Conservation (phyloP, 2,797 vertebrate species). For the Eulemur albifrons region DNA sequence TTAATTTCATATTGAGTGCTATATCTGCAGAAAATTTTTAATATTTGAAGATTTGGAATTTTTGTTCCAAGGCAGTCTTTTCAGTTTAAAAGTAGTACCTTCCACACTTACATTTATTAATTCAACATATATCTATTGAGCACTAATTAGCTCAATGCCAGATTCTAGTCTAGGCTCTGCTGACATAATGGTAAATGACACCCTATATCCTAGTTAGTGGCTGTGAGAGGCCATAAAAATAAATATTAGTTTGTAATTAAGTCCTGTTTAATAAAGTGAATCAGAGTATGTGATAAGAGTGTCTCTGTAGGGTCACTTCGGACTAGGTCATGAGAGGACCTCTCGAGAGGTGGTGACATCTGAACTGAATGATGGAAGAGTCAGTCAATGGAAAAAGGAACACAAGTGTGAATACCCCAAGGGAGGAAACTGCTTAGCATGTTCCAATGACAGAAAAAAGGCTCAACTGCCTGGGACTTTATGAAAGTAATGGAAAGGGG, state of each 20-base stretch:
- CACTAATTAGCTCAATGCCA: neutral
- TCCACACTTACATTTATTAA: neutral
- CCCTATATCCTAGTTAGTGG: neutral
- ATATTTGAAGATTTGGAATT: constrained; percentile 13
- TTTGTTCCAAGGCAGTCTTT: constrained; percentile 11
- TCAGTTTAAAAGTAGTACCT: neutral
- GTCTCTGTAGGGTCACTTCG: neutral
- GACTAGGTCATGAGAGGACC: neutral
- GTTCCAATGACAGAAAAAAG: neutral
- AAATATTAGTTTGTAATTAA: constrained; percentile 14
- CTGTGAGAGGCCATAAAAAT: neutral
- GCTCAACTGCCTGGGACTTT: neutral
- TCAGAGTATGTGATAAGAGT: neutral
- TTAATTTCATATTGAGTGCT: constrained; percentile 5
- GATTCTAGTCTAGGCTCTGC: neutral
- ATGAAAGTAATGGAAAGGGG: neutral
- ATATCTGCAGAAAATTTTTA: neutral
- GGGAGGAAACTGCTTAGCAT: neutral
- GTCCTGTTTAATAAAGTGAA: neutral
- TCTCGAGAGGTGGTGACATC: neutral
- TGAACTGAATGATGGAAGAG: neutral
- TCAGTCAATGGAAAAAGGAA: neutral
- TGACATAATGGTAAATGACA: neutral
- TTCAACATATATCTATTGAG: neutral
- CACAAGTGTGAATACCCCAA: neutral